A percentile compares a stretch with the other conserved stretches of the same genome.
Evolutionary conservation across 2,888 invertebrate genomes (phyloP).

Genomic region (Petrolisthes cinctipes): DNA sequence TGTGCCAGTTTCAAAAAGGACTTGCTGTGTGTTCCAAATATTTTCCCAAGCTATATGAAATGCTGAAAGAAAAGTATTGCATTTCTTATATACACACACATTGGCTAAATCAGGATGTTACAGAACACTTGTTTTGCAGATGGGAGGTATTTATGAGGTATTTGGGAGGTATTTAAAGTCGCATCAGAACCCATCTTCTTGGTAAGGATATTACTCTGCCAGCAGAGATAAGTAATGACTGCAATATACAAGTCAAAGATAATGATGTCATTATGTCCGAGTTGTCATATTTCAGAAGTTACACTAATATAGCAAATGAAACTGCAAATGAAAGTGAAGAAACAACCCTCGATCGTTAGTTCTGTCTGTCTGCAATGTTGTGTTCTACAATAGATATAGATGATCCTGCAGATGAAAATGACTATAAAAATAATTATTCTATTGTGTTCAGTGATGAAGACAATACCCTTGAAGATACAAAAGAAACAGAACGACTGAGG

Average conservation of each 20-base stretch:
- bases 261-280: not conserved
- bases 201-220: not conserved
- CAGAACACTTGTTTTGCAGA: constrained; percentile 28
- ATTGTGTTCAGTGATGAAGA: not conserved
- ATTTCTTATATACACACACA: not conserved
- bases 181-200: not conserved
- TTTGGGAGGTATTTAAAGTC: no score
- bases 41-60: not conserved
- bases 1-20: constrained; percentile 26
- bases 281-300: not conserved
- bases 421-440: not conserved
- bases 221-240: not conserved
- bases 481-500: not conserved
- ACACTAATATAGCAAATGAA: no score
- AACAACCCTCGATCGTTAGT: not conserved
- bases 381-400: not conserved
- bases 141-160: no score
- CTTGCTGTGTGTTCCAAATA: not conserved
- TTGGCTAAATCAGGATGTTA: constrained; percentile 11
- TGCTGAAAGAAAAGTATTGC: constrained; percentile 18
- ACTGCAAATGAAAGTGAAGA: not conserved
- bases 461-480: not conserved
- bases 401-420: not conserved
- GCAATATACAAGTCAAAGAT: not conserved
- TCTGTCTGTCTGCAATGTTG: not conserved